These are phyloP conservation scores for Nannoperca obscura DNA, from an alignment of 2,797 vertebrate genomes.

Conservation along the genomic window DNA sequence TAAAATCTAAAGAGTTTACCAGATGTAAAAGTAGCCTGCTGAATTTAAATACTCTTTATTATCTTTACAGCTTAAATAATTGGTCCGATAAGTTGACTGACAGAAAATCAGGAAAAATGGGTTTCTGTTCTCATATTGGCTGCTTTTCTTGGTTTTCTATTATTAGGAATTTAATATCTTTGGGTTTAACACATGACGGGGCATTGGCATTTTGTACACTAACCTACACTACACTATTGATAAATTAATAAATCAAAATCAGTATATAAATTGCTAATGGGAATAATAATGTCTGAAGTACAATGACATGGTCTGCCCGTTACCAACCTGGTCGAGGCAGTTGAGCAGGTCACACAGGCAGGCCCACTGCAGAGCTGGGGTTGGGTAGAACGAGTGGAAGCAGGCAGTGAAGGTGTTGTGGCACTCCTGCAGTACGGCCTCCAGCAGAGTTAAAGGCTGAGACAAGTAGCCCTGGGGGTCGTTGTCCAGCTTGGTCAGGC, in stretches of 20 bases:
- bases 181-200: not conserved
- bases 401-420: constrained; percentile 99
- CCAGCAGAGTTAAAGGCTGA: constrained; percentile 94
- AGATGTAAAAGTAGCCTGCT: not conserved
- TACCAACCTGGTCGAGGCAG: constrained; percentile 95
- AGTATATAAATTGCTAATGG: not conserved
- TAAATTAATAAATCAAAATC: not conserved
- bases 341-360: constrained; percentile 98
- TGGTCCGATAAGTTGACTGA: not conserved
- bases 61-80: not conserved
- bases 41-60: not conserved
- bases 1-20: not conserved
- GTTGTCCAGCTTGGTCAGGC: constrained; percentile 96
- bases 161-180: not conserved
- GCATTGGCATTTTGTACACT: not conserved
- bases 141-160: not conserved
- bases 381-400: constrained; percentile 99
- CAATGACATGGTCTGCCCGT: not conserved
- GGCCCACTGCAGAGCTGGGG: constrained; percentile 97
- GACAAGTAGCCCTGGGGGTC: constrained; percentile 98
- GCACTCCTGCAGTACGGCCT: constrained; percentile 97
- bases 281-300: not conserved
- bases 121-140: not conserved
- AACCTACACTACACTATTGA: not conserved
- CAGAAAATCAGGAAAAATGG: not conserved